Conservation (phyloP, 2,113 vertebrate genomes). For the Leptobrachium leishanense region DNA sequence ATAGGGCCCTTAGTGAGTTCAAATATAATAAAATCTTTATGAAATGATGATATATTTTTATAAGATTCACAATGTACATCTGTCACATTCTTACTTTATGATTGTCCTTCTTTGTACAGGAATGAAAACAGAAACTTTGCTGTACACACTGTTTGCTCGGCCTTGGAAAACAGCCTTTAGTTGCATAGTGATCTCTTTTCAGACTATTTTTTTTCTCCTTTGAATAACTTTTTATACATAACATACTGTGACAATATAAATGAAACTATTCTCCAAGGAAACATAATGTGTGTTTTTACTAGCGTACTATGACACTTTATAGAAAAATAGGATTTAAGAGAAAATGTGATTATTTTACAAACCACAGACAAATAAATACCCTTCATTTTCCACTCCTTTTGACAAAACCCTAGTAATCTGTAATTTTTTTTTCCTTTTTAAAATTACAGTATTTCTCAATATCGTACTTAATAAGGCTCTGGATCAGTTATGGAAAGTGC, state of each 20-base stretch:
- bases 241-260: conserved; percentile 10
- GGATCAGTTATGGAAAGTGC: not conserved
- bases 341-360: conserved; percentile 19
- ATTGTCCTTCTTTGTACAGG: not conserved
- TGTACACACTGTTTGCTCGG: not conserved
- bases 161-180: not conserved
- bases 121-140: not conserved
- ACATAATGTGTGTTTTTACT: not conserved
- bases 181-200: not conserved
- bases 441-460: conserved; percentile 2
- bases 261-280: not conserved
- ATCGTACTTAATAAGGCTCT: not conserved
- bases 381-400: not conserved
- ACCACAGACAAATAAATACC: conserved; percentile 9
- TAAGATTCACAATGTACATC: too few relatives aligned
- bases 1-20: too few relatives aligned
- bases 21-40: too few relatives aligned
- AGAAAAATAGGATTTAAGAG: not conserved
- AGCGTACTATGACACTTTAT: not conserved
- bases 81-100: not conserved
- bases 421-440: not conserved
- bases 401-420: not conserved
- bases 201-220: not conserved
- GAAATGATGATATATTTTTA: too few relatives aligned
- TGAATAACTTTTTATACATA: not conserved